Evolutionary conservation across 2,113 vertebrate genomes (phyloP), one percentile per base, ranked within the genome.

Genomic region (Camelus bactrianus): DNA sequence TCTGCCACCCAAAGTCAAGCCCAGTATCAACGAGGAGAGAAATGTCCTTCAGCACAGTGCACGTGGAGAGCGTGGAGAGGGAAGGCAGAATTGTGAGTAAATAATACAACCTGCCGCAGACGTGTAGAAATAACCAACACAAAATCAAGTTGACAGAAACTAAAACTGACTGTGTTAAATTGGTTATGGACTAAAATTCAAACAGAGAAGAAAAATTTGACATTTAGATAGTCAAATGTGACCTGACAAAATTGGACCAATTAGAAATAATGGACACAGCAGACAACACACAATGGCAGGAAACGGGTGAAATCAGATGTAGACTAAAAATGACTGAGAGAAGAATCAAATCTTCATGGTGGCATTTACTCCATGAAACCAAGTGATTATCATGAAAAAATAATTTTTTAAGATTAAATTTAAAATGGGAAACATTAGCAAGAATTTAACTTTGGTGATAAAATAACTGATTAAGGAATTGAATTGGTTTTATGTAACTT

Each of bases 151-250:
- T 28, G 69, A 56, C 24, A 76, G 79, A 67, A 56, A 65, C 38
- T 28, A 38, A 90, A 83, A 76, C 24, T 64, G 46, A 73, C 42
- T 48, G 35, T 1, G 0, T 46, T 35, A 65, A 75, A 35, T 35
- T 65, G 17, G 48, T 58, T 89, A 64, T 28, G 15, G n/a, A 56
- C 56, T 28, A 35, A 75, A 82, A 38, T 54, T 56, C 48, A 65
- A 76, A 76, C 35, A 75, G 69, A 32, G 1, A 65, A 56, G 52
- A 81, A n/a, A 62, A 62, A 73, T 11, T 26, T 82, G 76, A 89
- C 75, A 88, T 72, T 88, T 80, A 89, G 56, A 73, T 82, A 35
- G 62, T 88, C 65, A 81, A 52, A 72, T 72, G 17, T 72, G 92
- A 64, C 54, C 65, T 54, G 32, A 72, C 52, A 60, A 56, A 46